These are phyloP conservation scores for Trachymyrmex cornetzi DNA, from an alignment of 1,140 invertebrate genomes.

Conservation along the genomic window DNA sequence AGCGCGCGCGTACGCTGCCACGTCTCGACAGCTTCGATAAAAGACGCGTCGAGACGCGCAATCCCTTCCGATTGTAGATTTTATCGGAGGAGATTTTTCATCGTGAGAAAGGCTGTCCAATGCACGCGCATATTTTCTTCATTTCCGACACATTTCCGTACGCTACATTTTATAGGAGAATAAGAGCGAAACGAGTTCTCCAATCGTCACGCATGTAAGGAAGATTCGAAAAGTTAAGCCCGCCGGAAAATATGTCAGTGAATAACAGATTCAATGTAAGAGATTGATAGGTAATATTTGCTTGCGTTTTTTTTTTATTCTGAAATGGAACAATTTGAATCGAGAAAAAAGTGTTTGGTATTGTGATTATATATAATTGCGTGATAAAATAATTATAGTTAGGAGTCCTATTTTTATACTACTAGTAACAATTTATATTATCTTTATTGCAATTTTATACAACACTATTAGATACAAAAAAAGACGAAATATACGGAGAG, in stretches of 20 bases:
- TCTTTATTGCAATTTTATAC: too few species aligned
- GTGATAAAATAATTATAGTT: too few species aligned
- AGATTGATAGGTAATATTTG: not conserved
- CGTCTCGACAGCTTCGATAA: not conserved
- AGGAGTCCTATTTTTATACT: too few species aligned
- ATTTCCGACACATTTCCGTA: conserved; percentile 1
- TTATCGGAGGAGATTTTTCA: not conserved
- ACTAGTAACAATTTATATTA: too few species aligned
- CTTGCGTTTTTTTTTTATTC: not conserved
- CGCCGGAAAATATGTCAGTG: not conserved
- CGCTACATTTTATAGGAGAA: not conserved
- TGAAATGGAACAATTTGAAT: not conserved
- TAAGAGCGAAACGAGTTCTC: not conserved
- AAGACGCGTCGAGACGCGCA: not conserved
- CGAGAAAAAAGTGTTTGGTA: too few species aligned
- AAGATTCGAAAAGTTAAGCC: not conserved
- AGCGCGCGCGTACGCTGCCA: too few species aligned
- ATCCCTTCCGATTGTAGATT: conserved; percentile 16
- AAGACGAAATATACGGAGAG: too few species aligned
- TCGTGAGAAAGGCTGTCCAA: not conserved
- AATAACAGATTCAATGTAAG: not conserved
- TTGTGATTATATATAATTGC: too few species aligned
- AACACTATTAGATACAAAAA: too few species aligned
- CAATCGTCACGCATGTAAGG: conserved; percentile 3
- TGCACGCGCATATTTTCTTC: not conserved